These are phyloP conservation scores for Syrista parreyssii DNA, from an alignment of 2,888 invertebrate species.

Conservation along the genomic window DNA sequence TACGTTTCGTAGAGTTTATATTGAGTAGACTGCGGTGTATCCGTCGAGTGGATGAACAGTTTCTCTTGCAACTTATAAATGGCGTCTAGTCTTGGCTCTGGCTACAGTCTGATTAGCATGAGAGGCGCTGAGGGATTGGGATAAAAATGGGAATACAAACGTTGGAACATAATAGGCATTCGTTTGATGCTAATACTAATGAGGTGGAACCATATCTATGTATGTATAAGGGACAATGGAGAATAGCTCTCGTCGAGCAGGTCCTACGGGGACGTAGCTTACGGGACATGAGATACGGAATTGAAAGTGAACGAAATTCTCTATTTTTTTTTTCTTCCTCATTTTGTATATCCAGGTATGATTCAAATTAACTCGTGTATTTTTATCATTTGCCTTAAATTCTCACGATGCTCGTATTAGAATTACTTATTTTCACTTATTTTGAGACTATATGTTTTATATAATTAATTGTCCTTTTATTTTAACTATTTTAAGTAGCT, in stretches of 20 bases:
- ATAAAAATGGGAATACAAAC: slow-evolving; percentile 60
- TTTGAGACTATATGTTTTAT: neutral
- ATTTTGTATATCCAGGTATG: neutral
- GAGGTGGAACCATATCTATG: slow-evolving; percentile 42
- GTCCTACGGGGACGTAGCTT: neutral
- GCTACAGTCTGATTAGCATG: slow-evolving; percentile 32
- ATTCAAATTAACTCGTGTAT: neutral
- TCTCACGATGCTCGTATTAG: neutral
- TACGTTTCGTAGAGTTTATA: neutral
- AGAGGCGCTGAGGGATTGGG: slow-evolving; percentile 50
- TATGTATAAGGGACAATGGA: slow-evolving; percentile 33
- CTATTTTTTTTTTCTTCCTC: neutral
- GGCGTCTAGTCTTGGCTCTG: neutral
- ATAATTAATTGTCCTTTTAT: neutral
- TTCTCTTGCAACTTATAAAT: neutral
- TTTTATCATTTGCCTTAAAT: neutral
- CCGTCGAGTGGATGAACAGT: neutral
- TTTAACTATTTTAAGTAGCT: neutral
- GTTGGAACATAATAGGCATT: slow-evolving; percentile 52
- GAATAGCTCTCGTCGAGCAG: slow-evolving; percentile 33
- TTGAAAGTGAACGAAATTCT: neutral
- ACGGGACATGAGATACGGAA: neutral
- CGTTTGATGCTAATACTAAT: slow-evolving; percentile 57
- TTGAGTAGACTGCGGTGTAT: neutral
- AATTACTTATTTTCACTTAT: neutral